Evolutionary conservation across 1,140 invertebrate species (phyloP), one percentile per base, ranked within the genome.

Genomic region (Apis florea): DNA sequence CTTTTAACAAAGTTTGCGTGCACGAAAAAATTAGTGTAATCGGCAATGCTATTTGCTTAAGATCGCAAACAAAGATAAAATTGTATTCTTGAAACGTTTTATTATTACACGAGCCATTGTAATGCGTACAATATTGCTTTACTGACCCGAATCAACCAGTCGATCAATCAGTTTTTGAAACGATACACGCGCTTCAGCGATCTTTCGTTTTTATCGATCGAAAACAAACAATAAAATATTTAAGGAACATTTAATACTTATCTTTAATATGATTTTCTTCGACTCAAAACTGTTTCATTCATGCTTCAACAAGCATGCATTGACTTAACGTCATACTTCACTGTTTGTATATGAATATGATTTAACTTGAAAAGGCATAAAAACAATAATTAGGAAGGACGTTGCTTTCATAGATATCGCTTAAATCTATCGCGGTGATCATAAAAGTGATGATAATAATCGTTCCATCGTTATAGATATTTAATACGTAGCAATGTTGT

Each of bases 371-470:
- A 69, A 86, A 90, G 83, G 82, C 86, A 68, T 87, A 79, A 73
- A 90, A 85, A 89, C 80, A 67, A 90, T 88, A 79, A 83, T 87
- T 75, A 85, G 85, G 83, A 87, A 88, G 81, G 87, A 89, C 84
- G 85, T 87, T 86, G 83, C 64, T 76, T 61, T 83, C 67, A 71
- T 78, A 69, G 31, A 75, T 77, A 83, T 70, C 83, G 77, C 77
- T 74, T 84, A 83, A 67, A 76, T 72, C 54, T 90, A 89, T 82
- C 84, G 76, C 86, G 87, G 82, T 73, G 79, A 90, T 87, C 77
- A 81, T 90, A 90, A 87, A 90, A 81, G 85, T 89, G 89, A 91
- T 92, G 82, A 90, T 91, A 78, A 88, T 87, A 87, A 90, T 89
- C 79, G 84, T 86, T 90, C 56, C 73, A 76, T 87, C 83, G 88